These are phyloP conservation scores for Catocala fraxini DNA, from an alignment of 2,888 invertebrate species.

Conservation along the genomic window DNA sequence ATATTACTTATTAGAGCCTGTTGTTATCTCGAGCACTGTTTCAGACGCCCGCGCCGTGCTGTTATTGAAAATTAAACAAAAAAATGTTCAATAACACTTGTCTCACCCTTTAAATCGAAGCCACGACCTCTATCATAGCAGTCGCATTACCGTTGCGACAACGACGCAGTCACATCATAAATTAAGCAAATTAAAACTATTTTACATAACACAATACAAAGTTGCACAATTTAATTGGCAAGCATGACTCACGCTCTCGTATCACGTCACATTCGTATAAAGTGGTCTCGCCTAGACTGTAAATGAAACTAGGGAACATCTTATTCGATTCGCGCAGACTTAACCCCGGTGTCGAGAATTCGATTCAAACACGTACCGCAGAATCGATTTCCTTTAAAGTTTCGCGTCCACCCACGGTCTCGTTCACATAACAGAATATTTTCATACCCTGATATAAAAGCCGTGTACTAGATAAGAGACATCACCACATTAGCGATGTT, in stretches of 20 bases:
- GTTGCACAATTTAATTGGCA: constrained; percentile 45
- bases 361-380: constrained; percentile 69
- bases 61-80: too few relatives aligned
- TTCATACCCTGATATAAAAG: constrained; percentile 62
- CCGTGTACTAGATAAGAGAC: constrained; percentile 41
- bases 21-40: too few relatives aligned
- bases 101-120: too few relatives aligned
- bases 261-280: constrained; percentile 34
- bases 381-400: constrained; percentile 78
- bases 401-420: constrained; percentile 74
- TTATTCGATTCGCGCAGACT: constrained; percentile 75
- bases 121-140: too few relatives aligned
- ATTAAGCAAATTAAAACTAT: constrained; percentile 26
- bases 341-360: constrained; percentile 77
- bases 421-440: constrained; percentile 59
- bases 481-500: constrained; percentile 37
- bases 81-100: too few relatives aligned
- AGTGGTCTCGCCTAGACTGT: constrained; percentile 40
- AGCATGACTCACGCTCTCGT: constrained; percentile 35
- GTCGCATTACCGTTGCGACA: too few relatives aligned
- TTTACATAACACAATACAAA: constrained; percentile 30
- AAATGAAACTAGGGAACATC: constrained; percentile 64
- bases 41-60: too few relatives aligned
- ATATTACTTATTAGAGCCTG: too few relatives aligned
- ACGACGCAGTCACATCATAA: constrained; percentile 22